Percentiles rank a stretch among this genome's conserved stretches.
phyloP scores from a whole-genome alignment of 2,113 vertebrate genomes.

The Colinus virginianus region DNA sequence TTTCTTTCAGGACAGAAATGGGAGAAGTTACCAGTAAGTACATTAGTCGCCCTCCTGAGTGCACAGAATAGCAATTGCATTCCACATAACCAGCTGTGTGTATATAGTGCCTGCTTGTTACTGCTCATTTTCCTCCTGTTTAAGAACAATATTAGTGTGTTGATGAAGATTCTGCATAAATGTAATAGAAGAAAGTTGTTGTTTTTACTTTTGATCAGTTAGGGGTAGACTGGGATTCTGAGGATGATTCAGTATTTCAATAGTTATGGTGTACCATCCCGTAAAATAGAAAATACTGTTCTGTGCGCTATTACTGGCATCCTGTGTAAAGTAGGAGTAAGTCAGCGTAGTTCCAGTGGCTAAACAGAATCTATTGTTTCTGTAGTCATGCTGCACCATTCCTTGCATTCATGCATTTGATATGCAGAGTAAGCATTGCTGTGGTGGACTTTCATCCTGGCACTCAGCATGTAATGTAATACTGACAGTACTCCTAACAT shows the following conservation, averaged over 20 bases:
- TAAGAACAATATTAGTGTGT: background rate
- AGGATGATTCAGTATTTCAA: background rate
- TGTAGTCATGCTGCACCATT: background rate
- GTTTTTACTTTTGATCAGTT: background rate
- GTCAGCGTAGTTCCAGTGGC: background rate
- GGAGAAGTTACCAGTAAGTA: rapidly evolving
- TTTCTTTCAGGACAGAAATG: background rate
- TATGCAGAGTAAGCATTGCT: background rate
- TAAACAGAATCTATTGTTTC: background rate
- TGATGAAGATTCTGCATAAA: background rate
- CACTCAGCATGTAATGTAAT: rapidly evolving
- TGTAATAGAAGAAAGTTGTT: background rate
- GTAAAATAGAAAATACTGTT: background rate
- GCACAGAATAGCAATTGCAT: background rate
- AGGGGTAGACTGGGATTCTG: background rate
- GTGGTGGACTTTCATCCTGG: background rate
- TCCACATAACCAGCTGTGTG: background rate
- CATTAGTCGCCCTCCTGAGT: background rate
- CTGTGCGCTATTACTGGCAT: background rate
- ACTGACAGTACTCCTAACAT: background rate
- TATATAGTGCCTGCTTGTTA: background rate
- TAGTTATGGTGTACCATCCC: background rate
- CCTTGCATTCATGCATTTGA: background rate
- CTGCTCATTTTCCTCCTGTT: background rate
- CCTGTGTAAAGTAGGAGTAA: background rate